Percentiles rank a stretch among this genome's conserved stretches.
Evolutionary conservation across 37 sponge, comb jelly and placozoan genomes (phyloP).

Genomic region (Hexactinellida sp.): DNA sequence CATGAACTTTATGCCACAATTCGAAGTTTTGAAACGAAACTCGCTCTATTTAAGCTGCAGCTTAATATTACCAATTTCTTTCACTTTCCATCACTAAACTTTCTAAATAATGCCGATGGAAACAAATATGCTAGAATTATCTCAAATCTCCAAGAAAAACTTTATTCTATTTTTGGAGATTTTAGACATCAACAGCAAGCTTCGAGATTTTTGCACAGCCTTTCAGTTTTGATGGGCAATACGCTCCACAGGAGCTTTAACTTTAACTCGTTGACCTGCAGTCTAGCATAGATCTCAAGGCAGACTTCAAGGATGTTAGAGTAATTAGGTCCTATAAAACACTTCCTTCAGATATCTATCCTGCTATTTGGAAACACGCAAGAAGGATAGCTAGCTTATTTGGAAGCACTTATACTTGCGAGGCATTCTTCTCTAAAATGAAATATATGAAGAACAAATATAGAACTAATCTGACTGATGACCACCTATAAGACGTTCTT

Average conservation of each 20-base stretch:
- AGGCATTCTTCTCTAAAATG: not conserved
- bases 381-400: not conserved
- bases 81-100: not conserved
- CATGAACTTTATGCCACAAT: not conserved
- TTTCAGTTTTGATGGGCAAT: conserved; percentile 3
- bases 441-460: not conserved
- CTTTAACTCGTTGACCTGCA: not conserved
- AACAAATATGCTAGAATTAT: not conserved
- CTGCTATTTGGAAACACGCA: not conserved
- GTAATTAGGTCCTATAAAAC: not conserved
- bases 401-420: conserved; percentile 1
- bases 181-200: not conserved
- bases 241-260: not conserved
- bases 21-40: not conserved
- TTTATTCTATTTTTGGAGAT: not conserved
- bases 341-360: not conserved
- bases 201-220: not conserved
- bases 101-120: not conserved
- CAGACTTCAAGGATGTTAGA: not conserved
- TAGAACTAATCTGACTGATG: not conserved
- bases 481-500: not conserved
- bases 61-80: not conserved
- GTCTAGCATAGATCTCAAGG: not conserved
- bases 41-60: not conserved
- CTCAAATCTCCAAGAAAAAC: not conserved